A percentile compares a stretch with the other conserved stretches of the same genome.
Conservation (phyloP, 1,140 invertebrate genomes). For the Anagrus nilaparvatae region DNA sequence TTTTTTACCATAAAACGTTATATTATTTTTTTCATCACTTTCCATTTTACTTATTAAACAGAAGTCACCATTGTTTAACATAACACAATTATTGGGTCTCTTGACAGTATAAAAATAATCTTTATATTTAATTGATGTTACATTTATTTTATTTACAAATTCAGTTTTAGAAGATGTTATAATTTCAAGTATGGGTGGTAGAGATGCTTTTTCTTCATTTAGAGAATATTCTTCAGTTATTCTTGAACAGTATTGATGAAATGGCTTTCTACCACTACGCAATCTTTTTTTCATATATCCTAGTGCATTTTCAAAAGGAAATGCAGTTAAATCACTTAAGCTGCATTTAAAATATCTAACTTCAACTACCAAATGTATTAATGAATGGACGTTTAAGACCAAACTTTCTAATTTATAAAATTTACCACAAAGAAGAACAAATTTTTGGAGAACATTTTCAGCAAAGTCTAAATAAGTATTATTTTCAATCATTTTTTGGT, state of each 20-base stretch:
- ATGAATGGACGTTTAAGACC: constrained; percentile 9
- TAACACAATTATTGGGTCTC: too few relatives aligned
- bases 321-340: constrained; percentile 8
- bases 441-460: constrained; percentile 6
- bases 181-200: too few relatives aligned
- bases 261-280: constrained; percentile 7
- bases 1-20: too few relatives aligned
- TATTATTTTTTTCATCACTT: too few relatives aligned
- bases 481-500: constrained; percentile 1
- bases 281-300: constrained; percentile 10
- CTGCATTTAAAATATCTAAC: constrained; percentile 2
- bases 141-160: too few relatives aligned
- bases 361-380: constrained; percentile 13
- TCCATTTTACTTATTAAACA: too few relatives aligned
- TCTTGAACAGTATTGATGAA: constrained; percentile 8
- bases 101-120: too few relatives aligned
- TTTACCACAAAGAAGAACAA: not conserved
- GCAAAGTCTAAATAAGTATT: constrained; percentile 4
- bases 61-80: too few relatives aligned
- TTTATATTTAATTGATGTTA: too few relatives aligned
- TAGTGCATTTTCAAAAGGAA: constrained; percentile 11
- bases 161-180: too few relatives aligned
- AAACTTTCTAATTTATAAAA: not conserved
- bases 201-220: too few relatives aligned
- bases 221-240: constrained; percentile 6